Evolutionary conservation across 2,888 invertebrate genomes (phyloP).

Genomic region (Dascillus cervinus): DNA sequence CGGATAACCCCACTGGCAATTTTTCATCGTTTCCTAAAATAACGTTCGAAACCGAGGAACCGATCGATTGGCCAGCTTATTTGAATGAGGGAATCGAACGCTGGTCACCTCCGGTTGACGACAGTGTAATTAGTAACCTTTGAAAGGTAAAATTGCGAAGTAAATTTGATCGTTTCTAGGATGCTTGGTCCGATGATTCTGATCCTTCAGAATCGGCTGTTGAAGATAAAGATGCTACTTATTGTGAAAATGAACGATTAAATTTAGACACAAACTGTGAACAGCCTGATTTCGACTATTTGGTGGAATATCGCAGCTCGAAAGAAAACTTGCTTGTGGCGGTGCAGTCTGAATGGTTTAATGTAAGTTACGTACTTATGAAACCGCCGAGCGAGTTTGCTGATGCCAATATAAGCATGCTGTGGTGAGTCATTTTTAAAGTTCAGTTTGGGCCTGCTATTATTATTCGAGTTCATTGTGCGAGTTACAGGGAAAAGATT

Average conservation of each 20-base stretch:
- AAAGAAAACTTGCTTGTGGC: constrained; percentile 24
- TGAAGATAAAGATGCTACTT: not conserved
- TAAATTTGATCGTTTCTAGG: too few relatives aligned
- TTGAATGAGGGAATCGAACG: constrained; percentile 42
- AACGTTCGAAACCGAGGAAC: constrained; percentile 33
- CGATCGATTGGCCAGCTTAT: constrained; percentile 45
- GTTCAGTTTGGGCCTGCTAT: too few relatives aligned
- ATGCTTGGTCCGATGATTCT: not conserved
- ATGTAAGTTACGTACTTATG: constrained; percentile 22
- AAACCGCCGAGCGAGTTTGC: constrained; percentile 27
- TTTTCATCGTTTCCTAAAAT: constrained; percentile 28
- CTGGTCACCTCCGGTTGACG: constrained; percentile 33
- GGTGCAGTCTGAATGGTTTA: constrained; percentile 35
- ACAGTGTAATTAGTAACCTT: constrained; percentile 30
- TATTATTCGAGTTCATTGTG: too few relatives aligned
- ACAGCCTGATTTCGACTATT: too few relatives aligned
- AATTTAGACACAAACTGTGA: too few relatives aligned
- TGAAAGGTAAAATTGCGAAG: too few relatives aligned
- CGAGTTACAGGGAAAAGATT: too few relatives aligned
- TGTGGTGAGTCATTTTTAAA: constrained; percentile 32
- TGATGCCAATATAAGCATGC: constrained; percentile 33
- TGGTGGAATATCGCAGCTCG: constrained; percentile 2
- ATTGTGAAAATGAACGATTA: too few relatives aligned
- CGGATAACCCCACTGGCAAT: constrained; percentile 34
- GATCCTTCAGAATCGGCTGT: constrained; percentile 1